Evolutionary conservation across 2,888 invertebrate genomes (phyloP), one percentile per base, ranked within the genome.

Genomic region (Orthosia gracilis): DNA sequence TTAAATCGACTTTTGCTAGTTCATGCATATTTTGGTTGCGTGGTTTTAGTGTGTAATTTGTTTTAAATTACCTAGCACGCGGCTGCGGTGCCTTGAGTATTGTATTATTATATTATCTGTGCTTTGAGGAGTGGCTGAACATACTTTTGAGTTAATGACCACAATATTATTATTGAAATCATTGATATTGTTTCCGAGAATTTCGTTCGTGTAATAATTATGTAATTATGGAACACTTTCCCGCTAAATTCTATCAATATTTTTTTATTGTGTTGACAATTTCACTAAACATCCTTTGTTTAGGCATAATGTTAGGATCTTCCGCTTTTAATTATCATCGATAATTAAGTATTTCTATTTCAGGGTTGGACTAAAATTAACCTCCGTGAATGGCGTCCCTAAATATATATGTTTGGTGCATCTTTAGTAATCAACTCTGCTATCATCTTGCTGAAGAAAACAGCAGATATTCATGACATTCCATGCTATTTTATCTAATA

Each of bases 1-100:
- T 80, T 58, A 50, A 83, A 80, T 80, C 26, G 45, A 62, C 75
- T 70, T 69, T 47, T 21, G 31, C 57, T 61, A 68, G 23, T 76
- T 75, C 21, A 65, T 69, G 84, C 45, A 74, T 69, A 21, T 62
- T 80, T 71, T 61, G 54, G n/a, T 50, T 21, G 57, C 18, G 13
- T 23, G 26, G 40, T 58, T 63, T 31, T 67, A 55, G 15, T 58
- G 62, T 40, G 40, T 26, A 68, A 79, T 68, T 79, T 49, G 79
- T 72, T 83, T 83, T 77, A 76, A 69, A 77, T 55, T 78, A 26
- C 45, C n/a, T 62, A 4, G 54, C 61, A 62, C 7, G 49, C 13
- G 80, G 26, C 49, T 40, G 40, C 40, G 40, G 40, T 40, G 40
- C 9, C 40, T 40, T 9, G 1, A 9, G 40, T 40, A 9, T 1